Evolutionary conservation across 2,113 vertebrate genomes (phyloP).

Genomic region (Macroglossus sobrinus): DNA sequence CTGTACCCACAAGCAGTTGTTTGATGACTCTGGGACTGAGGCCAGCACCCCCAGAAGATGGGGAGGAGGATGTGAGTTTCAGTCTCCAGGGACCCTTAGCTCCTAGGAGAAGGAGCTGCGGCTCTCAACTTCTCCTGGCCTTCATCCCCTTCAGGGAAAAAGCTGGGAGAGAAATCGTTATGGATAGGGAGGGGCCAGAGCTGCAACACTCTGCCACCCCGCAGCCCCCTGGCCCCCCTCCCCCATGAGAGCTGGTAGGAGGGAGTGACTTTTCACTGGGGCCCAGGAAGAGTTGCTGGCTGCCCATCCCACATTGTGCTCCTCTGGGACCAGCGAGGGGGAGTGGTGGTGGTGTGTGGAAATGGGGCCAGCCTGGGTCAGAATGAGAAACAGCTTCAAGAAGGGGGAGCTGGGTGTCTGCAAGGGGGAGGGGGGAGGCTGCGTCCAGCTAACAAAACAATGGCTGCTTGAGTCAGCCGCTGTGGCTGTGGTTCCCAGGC

Average conservation of each 20-base stretch:
- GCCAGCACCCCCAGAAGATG: not conserved
- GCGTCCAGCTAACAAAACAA: conserved; percentile 64
- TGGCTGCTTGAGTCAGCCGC: conserved; percentile 57
- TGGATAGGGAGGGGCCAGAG: not conserved
- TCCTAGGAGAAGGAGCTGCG: not conserved
- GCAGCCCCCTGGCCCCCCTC: not conserved
- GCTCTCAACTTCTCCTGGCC: not conserved
- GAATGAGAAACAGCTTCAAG: conserved; percentile 77
- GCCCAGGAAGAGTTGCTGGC: not conserved
- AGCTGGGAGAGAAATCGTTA: not conserved
- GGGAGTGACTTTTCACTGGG: not conserved
- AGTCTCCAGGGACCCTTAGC: not conserved
- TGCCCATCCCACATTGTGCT: conserved; percentile 52
- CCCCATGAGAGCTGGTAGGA: not conserved
- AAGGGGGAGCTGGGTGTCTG: conserved; percentile 37
- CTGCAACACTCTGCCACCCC: not conserved
- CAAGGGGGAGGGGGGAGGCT: conserved; percentile 39
- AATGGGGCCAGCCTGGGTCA: conserved; percentile 54
- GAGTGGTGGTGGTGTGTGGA: conserved; percentile 40
- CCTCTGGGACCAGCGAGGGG: conserved; percentile 64
- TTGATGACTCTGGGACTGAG: not conserved
- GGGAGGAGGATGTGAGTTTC: not conserved
- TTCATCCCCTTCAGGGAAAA: not conserved
- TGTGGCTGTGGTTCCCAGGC: not conserved
- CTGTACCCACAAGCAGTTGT: not conserved